Conservation (phyloP, 2,888 invertebrate species). For the Xylocampa areola region DNA sequence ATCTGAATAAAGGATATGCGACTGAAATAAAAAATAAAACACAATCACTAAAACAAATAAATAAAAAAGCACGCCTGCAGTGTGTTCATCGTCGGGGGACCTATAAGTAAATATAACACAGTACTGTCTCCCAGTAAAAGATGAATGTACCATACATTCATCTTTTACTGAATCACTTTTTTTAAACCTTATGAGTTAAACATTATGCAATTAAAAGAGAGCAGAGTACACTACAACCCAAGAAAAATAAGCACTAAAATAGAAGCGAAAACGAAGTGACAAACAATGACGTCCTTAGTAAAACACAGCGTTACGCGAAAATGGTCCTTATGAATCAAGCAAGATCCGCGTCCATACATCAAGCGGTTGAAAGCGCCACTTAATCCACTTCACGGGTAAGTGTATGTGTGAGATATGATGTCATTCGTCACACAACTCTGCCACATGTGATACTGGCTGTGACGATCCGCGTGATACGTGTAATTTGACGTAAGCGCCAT, state of each 20-base stretch:
- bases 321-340: conserved; percentile 73
- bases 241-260: conserved; percentile 10
- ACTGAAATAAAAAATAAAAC: no score
- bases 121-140: no score
- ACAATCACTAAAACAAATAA: no score
- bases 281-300: conserved; percentile 35
- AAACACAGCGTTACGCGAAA: conserved; percentile 53
- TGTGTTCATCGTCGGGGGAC: no score
- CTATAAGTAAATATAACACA: no score
- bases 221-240: no score
- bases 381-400: conserved; percentile 79
- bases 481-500: conserved; percentile 61
- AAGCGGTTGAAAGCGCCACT: conserved; percentile 73
- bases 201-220: no score
- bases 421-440: conserved; percentile 77
- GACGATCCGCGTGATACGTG: conserved; percentile 64
- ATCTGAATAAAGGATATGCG: no score
- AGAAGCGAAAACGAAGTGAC: conserved; percentile 37
- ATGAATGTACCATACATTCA: no score
- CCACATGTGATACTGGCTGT: conserved; percentile 63
- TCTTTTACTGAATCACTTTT: no score
- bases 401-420: conserved; percentile 80
- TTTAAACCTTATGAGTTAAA: no score
- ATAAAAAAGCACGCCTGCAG: no score
- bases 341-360: conserved; percentile 76